Evolutionary conservation across 1,140 invertebrate species (phyloP).

Genomic region (Pararge aegeria): DNA sequence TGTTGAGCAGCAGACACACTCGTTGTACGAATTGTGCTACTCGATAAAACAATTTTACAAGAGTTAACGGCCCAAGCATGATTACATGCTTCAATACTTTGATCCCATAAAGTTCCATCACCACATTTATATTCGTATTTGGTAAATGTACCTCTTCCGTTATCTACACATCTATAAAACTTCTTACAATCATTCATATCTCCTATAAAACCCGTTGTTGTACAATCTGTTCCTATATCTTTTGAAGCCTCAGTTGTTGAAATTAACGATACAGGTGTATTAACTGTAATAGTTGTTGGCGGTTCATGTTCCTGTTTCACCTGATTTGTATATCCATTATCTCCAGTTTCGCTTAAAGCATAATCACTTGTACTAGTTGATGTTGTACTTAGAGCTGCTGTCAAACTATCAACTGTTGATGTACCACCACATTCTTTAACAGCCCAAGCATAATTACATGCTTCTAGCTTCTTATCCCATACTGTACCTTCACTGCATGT

Average conservation of each 20-base stretch:
- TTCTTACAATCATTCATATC: constrained; percentile 74
- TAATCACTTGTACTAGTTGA: constrained; percentile 22
- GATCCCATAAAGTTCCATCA: constrained; percentile 84
- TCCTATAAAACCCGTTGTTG: constrained; percentile 77
- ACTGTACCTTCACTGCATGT: constrained; percentile 84
- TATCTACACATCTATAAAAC: constrained; percentile 85
- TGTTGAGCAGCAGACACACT: background rate
- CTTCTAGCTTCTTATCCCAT: constrained; percentile 81
- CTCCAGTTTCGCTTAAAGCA: constrained; percentile 21
- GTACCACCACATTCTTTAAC: constrained; percentile 66
- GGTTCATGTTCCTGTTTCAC: constrained; percentile 17
- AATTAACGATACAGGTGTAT: constrained; percentile 24
- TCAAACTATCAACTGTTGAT: constrained; percentile 14
- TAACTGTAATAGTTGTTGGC: constrained; percentile 14
- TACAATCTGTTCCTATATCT: constrained; percentile 33
- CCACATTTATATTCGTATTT: constrained; percentile 83
- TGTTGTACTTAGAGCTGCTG: constrained; percentile 1
- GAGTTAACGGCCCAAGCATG: constrained; percentile 76
- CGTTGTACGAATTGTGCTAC: constrained; percentile 13
- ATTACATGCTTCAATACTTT: constrained; percentile 81
- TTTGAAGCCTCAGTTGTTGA: constrained; percentile 22
- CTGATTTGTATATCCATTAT: constrained; percentile 27
- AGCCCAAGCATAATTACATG: constrained; percentile 82
- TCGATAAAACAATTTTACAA: constrained; percentile 37
- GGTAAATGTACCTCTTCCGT: constrained; percentile 79